Conservation (phyloP, 1,140 invertebrate species). For the Dendroctonus ponderosae region DNA sequence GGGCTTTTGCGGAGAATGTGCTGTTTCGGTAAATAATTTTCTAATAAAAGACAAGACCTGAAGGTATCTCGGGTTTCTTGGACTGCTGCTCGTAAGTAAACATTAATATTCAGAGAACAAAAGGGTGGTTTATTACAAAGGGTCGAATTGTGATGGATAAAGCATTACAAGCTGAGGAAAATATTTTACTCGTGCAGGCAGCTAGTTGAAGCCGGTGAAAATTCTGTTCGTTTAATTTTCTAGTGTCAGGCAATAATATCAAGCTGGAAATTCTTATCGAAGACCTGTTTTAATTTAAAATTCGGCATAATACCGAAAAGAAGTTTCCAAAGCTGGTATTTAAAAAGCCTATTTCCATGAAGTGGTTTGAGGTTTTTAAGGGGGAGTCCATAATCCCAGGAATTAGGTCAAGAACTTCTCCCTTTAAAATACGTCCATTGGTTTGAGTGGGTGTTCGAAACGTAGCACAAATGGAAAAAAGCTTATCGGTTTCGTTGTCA, state of each 20-base stretch:
- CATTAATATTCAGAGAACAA: slow-evolving; percentile 17
- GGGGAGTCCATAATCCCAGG: no score
- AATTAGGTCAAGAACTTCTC: no score
- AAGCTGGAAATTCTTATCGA: background rate
- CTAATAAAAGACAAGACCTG: slow-evolving; percentile 29
- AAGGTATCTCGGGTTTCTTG: slow-evolving; percentile 25
- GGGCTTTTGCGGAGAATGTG: slow-evolving; percentile 13
- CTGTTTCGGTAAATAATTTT: slow-evolving; percentile 32
- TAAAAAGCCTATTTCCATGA: no score
- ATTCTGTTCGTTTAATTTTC: background rate
- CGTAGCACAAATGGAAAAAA: no score
- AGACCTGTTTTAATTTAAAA: background rate
- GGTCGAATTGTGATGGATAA: slow-evolving; percentile 29
- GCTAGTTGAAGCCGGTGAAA: no score
- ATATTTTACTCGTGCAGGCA: slow-evolving; percentile 15
- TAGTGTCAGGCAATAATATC: background rate
- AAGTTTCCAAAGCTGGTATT: no score
- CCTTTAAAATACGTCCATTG: no score
- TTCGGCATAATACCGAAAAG: no score
- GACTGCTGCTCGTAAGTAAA: slow-evolving; percentile 24
- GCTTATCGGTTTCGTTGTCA: no score
- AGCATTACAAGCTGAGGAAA: slow-evolving; percentile 29
- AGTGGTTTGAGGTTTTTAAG: no score
- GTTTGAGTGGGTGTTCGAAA: no score
- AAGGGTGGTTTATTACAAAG: slow-evolving; percentile 27